phyloP scores from a whole-genome alignment of 2,888 invertebrate genomes.

The Polydrusus cervinus region DNA sequence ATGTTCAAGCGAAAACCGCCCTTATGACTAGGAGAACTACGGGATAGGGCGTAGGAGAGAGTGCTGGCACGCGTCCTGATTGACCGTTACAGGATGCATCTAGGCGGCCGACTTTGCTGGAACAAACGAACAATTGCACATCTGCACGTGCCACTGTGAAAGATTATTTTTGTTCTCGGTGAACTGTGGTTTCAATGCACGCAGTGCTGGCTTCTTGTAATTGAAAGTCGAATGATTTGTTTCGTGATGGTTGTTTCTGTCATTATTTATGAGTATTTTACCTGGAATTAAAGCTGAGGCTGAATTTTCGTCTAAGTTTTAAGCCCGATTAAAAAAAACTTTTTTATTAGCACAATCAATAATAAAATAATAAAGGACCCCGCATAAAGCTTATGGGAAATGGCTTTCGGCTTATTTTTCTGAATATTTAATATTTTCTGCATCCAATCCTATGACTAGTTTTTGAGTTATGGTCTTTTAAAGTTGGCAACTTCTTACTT shows the following conservation, averaged over 20 bases:
- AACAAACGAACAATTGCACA: conserved; percentile 65
- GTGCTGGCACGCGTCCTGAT: conserved; percentile 66
- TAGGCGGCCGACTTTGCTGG: conserved; percentile 49
- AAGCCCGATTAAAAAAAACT: too few species aligned
- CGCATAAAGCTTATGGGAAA: too few species aligned
- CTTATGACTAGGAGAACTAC: conserved; percentile 51
- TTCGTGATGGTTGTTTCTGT: conserved; percentile 7
- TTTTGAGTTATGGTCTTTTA: too few species aligned
- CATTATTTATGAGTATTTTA: not conserved
- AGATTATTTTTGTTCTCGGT: conserved; percentile 40
- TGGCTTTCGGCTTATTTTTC: too few species aligned
- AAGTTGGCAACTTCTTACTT: too few species aligned
- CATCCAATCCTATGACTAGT: too few species aligned
- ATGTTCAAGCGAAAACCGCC: conserved; percentile 55
- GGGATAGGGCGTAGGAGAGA: conserved; percentile 55
- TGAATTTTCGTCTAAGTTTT: too few species aligned
- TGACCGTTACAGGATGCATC: conserved; percentile 68
- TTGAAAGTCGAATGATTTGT: conserved; percentile 26
- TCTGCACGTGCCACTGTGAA: conserved; percentile 65
- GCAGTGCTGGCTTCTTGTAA: conserved; percentile 29
- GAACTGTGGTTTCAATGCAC: conserved; percentile 26
- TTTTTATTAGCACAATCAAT: too few species aligned
- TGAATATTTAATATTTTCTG: too few species aligned
- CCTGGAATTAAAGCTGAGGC: not conserved
- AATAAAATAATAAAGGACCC: too few species aligned